Percentiles rank a stretch among this genome's conserved stretches.
Conservation (phyloP, 2,888 invertebrate species). For the Drosophila cracens region DNA sequence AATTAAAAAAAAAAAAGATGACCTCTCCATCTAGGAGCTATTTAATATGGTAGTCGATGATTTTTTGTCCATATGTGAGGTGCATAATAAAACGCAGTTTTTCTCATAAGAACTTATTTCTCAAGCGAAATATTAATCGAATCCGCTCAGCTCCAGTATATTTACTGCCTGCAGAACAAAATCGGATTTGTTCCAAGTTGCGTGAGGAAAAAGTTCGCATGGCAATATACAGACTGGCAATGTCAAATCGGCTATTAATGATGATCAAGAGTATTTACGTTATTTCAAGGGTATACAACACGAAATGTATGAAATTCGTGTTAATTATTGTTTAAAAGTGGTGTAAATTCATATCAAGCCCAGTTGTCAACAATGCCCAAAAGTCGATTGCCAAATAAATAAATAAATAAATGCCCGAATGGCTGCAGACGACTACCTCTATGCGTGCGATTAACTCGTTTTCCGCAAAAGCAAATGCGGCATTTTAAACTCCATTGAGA, state of each 20-base stretch:
- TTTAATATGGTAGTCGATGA: not conserved
- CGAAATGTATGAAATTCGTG: not conserved
- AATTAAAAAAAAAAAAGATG: not conserved
- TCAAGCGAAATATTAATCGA: not conserved
- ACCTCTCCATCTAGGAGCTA: not conserved
- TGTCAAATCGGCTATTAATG: not conserved
- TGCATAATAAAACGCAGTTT: no score
- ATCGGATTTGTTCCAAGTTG: not conserved
- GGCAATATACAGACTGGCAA: not conserved
- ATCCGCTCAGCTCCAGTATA: not conserved
- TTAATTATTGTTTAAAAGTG: not conserved
- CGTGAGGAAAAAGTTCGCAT: not conserved
- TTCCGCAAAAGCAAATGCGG: conserved; percentile 2
- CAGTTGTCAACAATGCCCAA: not conserved
- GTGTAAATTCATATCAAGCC: not conserved
- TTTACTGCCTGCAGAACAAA: not conserved
- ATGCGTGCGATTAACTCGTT: conserved; percentile 16
- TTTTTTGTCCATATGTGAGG: no score
- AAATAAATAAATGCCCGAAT: conserved; percentile 23
- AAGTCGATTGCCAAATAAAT: conserved; percentile 4
- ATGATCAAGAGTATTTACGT: not conserved
- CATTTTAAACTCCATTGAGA: conserved; percentile 10
- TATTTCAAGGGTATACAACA: not conserved
- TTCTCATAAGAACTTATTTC: no score
- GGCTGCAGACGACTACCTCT: conserved; percentile 5